Conservation (phyloP, 2,797 vertebrate species). For the Notamacropus eugenii region DNA sequence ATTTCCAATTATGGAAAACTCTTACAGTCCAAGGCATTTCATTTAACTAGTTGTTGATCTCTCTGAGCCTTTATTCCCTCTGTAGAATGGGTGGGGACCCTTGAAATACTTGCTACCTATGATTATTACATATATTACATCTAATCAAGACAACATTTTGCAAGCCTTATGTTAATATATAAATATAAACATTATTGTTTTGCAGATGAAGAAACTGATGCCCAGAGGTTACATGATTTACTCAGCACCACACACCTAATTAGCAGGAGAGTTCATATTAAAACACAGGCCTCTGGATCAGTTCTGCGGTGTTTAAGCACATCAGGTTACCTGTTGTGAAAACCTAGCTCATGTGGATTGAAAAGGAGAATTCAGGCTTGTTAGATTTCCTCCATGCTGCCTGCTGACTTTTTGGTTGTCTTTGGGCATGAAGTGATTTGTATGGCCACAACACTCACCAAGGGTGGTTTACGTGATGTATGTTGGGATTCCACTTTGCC, state of each 20-base stretch:
- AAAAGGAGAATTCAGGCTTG: neutral
- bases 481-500: neutral
- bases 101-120: neutral
- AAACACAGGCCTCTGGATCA: neutral
- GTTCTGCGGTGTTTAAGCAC: neutral
- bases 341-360: neutral
- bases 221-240: neutral
- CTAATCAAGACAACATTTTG: neutral
- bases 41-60: neutral
- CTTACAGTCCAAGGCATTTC: neutral
- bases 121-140: neutral
- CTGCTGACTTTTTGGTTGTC: neutral
- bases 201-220: slow-evolving; percentile 1
- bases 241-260: neutral
- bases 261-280: neutral
- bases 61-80: neutral
- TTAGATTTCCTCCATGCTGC: neutral
- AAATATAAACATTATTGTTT: neutral
- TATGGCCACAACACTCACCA: neutral
- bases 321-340: neutral
- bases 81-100: neutral
- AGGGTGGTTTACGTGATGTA: neutral
- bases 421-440: neutral
- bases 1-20: neutral
- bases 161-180: neutral